Evolutionary conservation across 1,140 invertebrate genomes (phyloP), one percentile per base, ranked within the genome.

Genomic region (Thrips palmi): DNA sequence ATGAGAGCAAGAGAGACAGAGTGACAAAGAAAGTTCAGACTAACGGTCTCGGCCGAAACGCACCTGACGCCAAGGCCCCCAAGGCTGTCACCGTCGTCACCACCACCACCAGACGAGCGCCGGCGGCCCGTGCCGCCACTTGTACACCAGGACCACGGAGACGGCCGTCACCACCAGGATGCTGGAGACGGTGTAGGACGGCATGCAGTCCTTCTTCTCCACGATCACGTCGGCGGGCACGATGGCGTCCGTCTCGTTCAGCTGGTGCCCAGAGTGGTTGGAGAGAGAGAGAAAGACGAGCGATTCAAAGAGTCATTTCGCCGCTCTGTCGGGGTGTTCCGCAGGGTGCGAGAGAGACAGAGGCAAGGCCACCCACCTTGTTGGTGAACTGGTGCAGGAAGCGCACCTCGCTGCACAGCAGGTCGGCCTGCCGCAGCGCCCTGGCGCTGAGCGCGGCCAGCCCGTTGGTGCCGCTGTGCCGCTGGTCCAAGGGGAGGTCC

Each of bases 341-440:
- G n/a, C n/a, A n/a, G n/a, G n/a, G n/a, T n/a, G n/a, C n/a, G n/a
- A n/a, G n/a, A n/a, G n/a, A n/a, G n/a, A n/a, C n/a, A n/a, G n/a
- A n/a, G n/a, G n/a, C n/a, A n/a, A n/a, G n/a, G n/a, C n/a, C n/a
- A 40, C 32, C 24, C 31, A 40, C 39, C 15, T 40, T 22, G 19
- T 27, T 35, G 4, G 20, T 18, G 11, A 34, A 34, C 18, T 34
- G 39, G 20, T 35, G 23, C 20, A 40, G 31, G 31, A 40, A 35
- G 11, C 20, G 11, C n/a, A 34, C 14, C 23, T 40, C 39, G 27
- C 28, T 21, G 22, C 25, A 23, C 17, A 40, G 39, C 19, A 40
- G 19, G 18, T 19, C 20, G 18, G 32, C 11, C 12, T 25, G 14
- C 3, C 23, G 39, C 6, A 40, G n/a, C 19, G 39, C 28, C 19